Evolutionary conservation across 2,113 vertebrate species (phyloP), one percentile per base, ranked within the genome.

Genomic region (Rhinolophus ferrumequinum): DNA sequence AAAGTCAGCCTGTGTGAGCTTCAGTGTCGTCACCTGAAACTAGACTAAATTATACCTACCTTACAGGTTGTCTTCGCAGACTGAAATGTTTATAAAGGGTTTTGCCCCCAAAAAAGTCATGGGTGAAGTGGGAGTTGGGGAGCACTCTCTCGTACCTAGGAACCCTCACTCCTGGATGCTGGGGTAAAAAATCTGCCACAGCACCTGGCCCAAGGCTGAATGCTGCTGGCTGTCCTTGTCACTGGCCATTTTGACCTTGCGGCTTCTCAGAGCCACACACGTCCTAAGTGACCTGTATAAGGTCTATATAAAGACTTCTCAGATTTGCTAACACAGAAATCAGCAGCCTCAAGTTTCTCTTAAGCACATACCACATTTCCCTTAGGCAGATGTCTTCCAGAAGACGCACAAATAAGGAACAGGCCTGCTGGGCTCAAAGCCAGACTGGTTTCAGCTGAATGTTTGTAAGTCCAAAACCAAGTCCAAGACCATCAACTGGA

Each of bases 91-190:
- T 47, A 38, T 21, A 35, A 62, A 85, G 18, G 64, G 12, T 54
- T 95, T 84, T 60, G 14, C 1, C 41, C 41, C 15, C 1, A 4
- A 62, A 54, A 69, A 35, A 33, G 26, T 21, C 85, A 76, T 0
- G 7, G 24, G 5, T 33, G 66, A 50, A n/a, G 62, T 9, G 7
- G 54, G 41, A 28, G 16, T 38, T 75, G 26, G 60, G 50, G 1
- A 35, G 92, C 7, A 33, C 16, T 52, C 54, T 5, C 26, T 33
- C 21, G 1, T 13, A 18, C 67, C 38, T 30, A 13, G 58, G 21
- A 47, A 26, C 26, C 8, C 50, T 73, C 56, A 15, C 33, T 1
- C 0, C 0, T 3, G 22, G 10, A 3, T 6, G 24, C 28, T 7
- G 8, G 14, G 54, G 2, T 19, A 10, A 15, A 12, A 62, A 26